Conservation (phyloP, 92 coral and sea anemone genomes). For the Porites cylindrica region DNA sequence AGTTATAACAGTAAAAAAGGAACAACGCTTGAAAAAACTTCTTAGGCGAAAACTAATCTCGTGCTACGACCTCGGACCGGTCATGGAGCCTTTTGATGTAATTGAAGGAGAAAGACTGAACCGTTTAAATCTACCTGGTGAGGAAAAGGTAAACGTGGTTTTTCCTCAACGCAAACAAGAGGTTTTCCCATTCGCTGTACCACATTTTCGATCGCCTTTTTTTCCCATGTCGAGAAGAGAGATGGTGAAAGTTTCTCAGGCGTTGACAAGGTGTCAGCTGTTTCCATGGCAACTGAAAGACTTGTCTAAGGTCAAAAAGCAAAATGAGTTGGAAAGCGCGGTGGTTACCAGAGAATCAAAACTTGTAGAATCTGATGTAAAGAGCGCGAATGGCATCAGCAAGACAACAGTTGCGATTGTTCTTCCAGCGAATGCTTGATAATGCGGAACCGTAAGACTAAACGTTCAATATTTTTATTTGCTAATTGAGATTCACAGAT, state of each 20-base stretch:
- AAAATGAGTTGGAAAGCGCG: background rate
- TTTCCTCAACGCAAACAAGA: background rate
- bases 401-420: no score
- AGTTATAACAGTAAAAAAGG: background rate
- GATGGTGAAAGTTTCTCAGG: background rate
- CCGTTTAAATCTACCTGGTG: background rate
- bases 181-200: background rate
- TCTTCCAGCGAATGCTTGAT: no score
- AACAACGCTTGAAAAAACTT: constrained; percentile 6
- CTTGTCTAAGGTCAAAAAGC: background rate
- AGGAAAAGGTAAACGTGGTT: background rate
- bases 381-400: no score
- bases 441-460: no score
- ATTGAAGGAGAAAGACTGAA: constrained; percentile 1
- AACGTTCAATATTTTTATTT: no score
- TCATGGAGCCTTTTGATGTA: background rate
- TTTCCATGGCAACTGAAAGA: background rate
- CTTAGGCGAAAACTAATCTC: background rate
- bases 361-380: no score
- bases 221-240: background rate
- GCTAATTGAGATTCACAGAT: no score
- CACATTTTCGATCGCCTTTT: background rate
- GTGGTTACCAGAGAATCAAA: background rate
- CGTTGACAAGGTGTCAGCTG: background rate
- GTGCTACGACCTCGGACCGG: background rate